These are phyloP conservation scores for Tineola bisselliella DNA, from an alignment of 2,888 invertebrate species.

Conservation along the genomic window DNA sequence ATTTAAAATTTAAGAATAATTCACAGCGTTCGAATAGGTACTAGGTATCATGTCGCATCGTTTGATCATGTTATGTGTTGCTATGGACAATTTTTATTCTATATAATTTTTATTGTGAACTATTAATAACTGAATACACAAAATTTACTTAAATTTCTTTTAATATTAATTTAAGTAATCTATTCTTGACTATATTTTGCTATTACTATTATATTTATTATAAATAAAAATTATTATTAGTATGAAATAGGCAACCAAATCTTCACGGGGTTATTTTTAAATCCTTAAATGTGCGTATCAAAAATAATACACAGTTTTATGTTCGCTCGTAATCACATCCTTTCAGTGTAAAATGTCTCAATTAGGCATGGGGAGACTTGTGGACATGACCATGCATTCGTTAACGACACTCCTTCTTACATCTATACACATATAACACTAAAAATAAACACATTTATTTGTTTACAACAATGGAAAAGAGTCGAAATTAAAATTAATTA, in stretches of 20 bases:
- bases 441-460: too few relatives aligned
- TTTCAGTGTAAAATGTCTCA: slow-evolving; percentile 62
- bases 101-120: too few relatives aligned
- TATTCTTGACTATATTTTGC: too few relatives aligned
- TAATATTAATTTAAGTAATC: too few relatives aligned
- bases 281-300: slow-evolving; percentile 35
- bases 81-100: not conserved
- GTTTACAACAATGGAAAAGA: too few relatives aligned
- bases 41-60: slow-evolving; percentile 32
- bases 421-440: not conserved
- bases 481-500: too few relatives aligned
- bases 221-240: too few relatives aligned
- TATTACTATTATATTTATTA: too few relatives aligned
- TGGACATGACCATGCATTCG: slow-evolving; percentile 32
- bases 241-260: too few relatives aligned
- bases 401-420: not conserved
- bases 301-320: slow-evolving; percentile 53
- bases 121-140: too few relatives aligned
- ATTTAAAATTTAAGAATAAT: not conserved
- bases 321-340: slow-evolving; percentile 61
- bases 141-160: too few relatives aligned
- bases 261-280: slow-evolving; percentile 40
- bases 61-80: slow-evolving; percentile 32
- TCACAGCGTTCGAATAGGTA: not conserved
- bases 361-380: slow-evolving; percentile 60